phyloP scores from a whole-genome alignment of 2,113 vertebrate genomes.

The Corydoras maculifer region DNA sequence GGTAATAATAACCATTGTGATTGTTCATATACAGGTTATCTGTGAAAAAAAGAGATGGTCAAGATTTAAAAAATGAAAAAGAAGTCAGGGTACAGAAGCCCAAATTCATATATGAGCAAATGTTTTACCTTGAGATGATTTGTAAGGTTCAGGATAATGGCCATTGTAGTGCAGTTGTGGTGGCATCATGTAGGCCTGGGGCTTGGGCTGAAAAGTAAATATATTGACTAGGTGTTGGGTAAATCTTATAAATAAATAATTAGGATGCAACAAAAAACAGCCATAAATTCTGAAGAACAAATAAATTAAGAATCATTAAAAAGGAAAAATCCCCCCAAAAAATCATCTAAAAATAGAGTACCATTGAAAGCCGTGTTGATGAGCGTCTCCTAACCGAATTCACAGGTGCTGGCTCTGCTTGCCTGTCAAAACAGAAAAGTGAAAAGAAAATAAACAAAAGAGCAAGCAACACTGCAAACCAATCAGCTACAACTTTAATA shows the following conservation, averaged over 20 bases:
- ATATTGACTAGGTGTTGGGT: not conserved
- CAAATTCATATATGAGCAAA: too few relatives aligned
- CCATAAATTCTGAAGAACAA: not conserved
- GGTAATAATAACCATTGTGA: slow-evolving; percentile 92
- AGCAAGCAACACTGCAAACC: too few relatives aligned
- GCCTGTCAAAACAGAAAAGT: slow-evolving; percentile 60
- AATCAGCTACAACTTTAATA: too few relatives aligned
- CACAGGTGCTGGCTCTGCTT: slow-evolving; percentile 75
- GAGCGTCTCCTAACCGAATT: slow-evolving; percentile 85
- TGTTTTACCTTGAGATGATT: slow-evolving; percentile 85
- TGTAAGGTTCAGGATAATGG: slow-evolving; percentile 86
- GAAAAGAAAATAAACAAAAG: too few relatives aligned
- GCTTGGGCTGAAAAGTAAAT: slow-evolving; percentile 72
- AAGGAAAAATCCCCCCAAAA: not conserved
- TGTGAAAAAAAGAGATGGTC: slow-evolving; percentile 48
- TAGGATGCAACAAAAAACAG: not conserved
- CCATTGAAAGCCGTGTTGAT: slow-evolving; percentile 87
- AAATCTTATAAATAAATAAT: not conserved
- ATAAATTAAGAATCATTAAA: not conserved
- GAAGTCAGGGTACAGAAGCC: too few relatives aligned
- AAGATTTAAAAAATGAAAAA: not conserved
- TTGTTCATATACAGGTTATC: slow-evolving; percentile 93
- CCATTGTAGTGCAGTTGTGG: slow-evolving; percentile 92
- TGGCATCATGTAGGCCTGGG: slow-evolving; percentile 86
- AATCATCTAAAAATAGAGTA: slow-evolving; percentile 54